Base-by-base conservation (phyloP, 2,888 invertebrate genomes). In the Caenorhabditis sp. region DNA sequence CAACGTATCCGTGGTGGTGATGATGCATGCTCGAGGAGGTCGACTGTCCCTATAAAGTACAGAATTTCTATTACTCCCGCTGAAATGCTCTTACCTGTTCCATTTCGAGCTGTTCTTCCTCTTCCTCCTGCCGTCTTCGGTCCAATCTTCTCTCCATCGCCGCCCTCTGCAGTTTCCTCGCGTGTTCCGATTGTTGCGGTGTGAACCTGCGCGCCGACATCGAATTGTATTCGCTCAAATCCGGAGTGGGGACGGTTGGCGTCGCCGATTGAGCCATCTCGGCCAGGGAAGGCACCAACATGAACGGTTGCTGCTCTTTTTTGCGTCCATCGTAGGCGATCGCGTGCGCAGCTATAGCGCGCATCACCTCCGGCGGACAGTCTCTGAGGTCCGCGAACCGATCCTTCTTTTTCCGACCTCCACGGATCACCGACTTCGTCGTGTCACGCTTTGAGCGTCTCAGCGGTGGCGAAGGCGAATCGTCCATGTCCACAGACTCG, bases 301-400 rank as follows among this genome's bases (percentile, higher is more conserved):
- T 35, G 27, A 26, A 58, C 37, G 70, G 70, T 0, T 22, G 17
- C 20, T 70, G 70, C 45, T 59, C 59, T 26, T 70, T 70, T 13
- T 45, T 52, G 3, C 70, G 11, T 8, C 70, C 70, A 39, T 70
- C 70, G 22, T 59, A 59, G 7, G 59, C 27, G 15, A 70, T 70
- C 6, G 70, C 70, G 22, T 70, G 59, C 1, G 70, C 70, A 6
- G 70, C 70, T 1, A 70, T 59, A 0, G 70, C 70, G 11, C 53
- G 15, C 70, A 70, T 70, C 8, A 70, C 37, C 32, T 59, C 70
- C 2, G 70, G 70, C 7, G 70, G 70, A 27, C 43, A 52, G 6
- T 61, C 59, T 0, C 70, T 52, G 13, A 70, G 43, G 2, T 59
- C 45, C 2, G 70, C 59, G 45, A 59, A 70, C 8, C 53, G 43